These are phyloP conservation scores for Cistogaster globosa DNA, from an alignment of 2,888 invertebrate species.

Conservation along the genomic window DNA sequence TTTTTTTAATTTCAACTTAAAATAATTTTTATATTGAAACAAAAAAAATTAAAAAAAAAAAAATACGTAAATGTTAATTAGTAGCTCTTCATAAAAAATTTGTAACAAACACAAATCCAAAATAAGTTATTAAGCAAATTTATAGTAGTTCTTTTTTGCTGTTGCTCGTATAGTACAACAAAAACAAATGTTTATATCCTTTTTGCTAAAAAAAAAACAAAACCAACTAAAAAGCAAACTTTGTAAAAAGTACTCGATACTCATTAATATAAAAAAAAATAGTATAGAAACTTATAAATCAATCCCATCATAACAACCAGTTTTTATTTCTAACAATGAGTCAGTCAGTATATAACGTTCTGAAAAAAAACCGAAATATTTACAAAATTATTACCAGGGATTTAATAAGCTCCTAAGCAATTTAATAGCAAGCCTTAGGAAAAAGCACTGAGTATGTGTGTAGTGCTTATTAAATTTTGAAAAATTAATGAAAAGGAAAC, in stretches of 20 bases:
- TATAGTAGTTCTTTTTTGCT: slow-evolving; percentile 65
- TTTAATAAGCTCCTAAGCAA: slow-evolving; percentile 42
- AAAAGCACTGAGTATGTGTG: slow-evolving; percentile 48
- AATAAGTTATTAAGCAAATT: slow-evolving; percentile 47
- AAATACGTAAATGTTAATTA: slow-evolving; percentile 27
- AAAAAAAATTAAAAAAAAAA: no score
- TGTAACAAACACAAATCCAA: slow-evolving; percentile 10
- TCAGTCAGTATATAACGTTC: slow-evolving; percentile 53
- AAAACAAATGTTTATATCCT: slow-evolving; percentile 46
- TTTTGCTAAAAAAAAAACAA: slow-evolving; percentile 45
- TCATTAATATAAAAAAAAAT: slow-evolving; percentile 32
- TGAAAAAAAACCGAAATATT: slow-evolving; percentile 25
- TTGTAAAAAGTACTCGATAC: slow-evolving; percentile 31
- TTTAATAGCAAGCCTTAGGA: slow-evolving; percentile 49
- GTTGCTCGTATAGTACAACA: slow-evolving; percentile 68
- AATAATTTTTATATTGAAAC: slow-evolving; percentile 40
- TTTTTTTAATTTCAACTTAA: neutral
- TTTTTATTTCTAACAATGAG: slow-evolving; percentile 50
- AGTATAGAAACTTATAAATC: slow-evolving; percentile 16
- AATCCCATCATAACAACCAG: slow-evolving; percentile 45
- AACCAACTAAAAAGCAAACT: neutral
- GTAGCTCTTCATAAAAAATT: slow-evolving; percentile 24
- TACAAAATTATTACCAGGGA: slow-evolving; percentile 48
- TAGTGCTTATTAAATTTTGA: slow-evolving; percentile 64
- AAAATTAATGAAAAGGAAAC: slow-evolving; percentile 47